Evolutionary conservation across 1,140 invertebrate genomes (phyloP).

Genomic region (Drosophila obscura): DNA sequence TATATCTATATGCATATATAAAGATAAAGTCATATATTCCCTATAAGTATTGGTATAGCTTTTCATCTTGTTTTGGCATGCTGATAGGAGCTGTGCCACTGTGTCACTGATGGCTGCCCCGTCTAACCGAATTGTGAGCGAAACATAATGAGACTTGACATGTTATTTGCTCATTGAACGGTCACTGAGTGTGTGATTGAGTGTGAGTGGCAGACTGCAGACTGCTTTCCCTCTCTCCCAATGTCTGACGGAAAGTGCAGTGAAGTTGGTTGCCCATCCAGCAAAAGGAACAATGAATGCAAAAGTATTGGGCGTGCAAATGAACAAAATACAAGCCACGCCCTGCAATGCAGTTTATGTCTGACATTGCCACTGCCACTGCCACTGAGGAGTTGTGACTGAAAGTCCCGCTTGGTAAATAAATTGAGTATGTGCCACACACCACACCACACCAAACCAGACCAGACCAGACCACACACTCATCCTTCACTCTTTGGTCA

Average conservation of each 20-base stretch:
- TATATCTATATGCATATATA: no score
- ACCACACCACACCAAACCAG: conserved; percentile 14
- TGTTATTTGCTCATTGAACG: conserved; percentile 81
- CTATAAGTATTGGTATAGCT: no score
- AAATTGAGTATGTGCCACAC: conserved; percentile 67
- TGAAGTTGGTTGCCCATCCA: conserved; percentile 5
- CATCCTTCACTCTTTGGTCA: conserved; percentile 9
- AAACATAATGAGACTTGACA: conserved; percentile 81
- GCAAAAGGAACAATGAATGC: conserved; percentile 13
- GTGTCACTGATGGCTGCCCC: conserved; percentile 35
- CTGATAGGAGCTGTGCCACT: conserved; percentile 4
- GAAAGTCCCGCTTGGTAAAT: conserved; percentile 65
- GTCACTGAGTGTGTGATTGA: conserved; percentile 48
- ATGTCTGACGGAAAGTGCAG: conserved; percentile 6
- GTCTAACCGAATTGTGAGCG: conserved; percentile 49
- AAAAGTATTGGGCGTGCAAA: conserved; percentile 16
- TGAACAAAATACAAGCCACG: conserved; percentile 26
- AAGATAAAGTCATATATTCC: no score
- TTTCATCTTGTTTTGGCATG: no score
- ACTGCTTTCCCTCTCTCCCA: conserved; percentile 3
- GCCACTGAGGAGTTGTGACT: conserved; percentile 41
- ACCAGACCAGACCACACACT: conserved; percentile 16
- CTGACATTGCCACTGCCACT: conserved; percentile 2
- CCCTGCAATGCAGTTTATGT: conserved; percentile 16
- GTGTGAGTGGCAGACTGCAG: conserved; percentile 29